These are phyloP conservation scores for Synanthedon tipuliformis DNA, from an alignment of 2,888 invertebrate species.

Conservation along the genomic window DNA sequence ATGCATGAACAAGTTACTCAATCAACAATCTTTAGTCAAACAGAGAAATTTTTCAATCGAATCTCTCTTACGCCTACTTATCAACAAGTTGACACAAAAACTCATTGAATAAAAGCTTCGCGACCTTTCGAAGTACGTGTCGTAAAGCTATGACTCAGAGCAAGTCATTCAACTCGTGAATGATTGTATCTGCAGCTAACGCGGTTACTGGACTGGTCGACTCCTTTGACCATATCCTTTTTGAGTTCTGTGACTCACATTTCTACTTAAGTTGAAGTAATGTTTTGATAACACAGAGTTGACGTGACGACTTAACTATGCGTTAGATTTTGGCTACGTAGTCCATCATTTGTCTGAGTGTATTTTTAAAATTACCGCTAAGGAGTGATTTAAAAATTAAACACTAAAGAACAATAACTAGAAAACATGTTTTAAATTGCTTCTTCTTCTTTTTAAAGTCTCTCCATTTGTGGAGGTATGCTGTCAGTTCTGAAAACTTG, in stretches of 20 bases:
- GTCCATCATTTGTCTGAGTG: too few relatives aligned
- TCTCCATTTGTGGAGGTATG: too few relatives aligned
- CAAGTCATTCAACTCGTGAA: slow-evolving; percentile 48
- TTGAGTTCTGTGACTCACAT: slow-evolving; percentile 42
- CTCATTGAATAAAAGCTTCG: slow-evolving; percentile 10
- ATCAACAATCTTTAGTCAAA: too few relatives aligned
- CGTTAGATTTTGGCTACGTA: too few relatives aligned
- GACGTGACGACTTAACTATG: slow-evolving; percentile 9
- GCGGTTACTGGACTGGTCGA: slow-evolving; percentile 38
- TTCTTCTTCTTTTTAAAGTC: too few relatives aligned
- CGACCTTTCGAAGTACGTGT: slow-evolving; percentile 51
- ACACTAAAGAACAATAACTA: too few relatives aligned
- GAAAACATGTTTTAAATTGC: too few relatives aligned
- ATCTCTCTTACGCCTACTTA: neutral
- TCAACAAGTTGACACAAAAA: neutral
- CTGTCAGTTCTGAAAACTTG: too few relatives aligned
- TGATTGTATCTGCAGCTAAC: slow-evolving; percentile 31
- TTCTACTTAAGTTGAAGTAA: slow-evolving; percentile 15
- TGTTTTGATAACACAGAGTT: slow-evolving; percentile 23
- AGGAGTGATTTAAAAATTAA: too few relatives aligned
- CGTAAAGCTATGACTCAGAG: slow-evolving; percentile 46
- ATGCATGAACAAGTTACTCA: too few relatives aligned
- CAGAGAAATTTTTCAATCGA: too few relatives aligned
- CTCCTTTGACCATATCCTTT: slow-evolving; percentile 33
- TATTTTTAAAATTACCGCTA: too few relatives aligned